Evolutionary conservation across 23 tunicate genomes (phyloP).

Genomic region (Trididemnum miniatum): DNA sequence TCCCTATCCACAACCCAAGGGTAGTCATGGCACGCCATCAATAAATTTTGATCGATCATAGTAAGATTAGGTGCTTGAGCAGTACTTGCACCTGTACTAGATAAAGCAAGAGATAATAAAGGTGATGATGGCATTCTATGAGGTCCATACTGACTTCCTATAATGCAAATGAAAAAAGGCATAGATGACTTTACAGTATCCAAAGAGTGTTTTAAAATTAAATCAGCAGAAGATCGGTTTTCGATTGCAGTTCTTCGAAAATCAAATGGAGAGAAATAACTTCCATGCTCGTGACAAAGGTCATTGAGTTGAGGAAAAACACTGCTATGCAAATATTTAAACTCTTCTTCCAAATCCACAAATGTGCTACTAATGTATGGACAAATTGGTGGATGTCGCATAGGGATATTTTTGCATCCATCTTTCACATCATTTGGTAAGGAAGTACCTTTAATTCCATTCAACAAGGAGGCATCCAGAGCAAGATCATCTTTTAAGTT

Average conservation of each 20-base stretch:
- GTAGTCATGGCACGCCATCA: constrained; percentile 57
- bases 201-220: constrained; percentile 47
- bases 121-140: constrained; percentile 30
- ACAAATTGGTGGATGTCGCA: constrained; percentile 20
- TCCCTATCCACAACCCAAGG: constrained; percentile 68
- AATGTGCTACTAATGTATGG: constrained; percentile 82
- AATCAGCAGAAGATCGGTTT: constrained; percentile 60
- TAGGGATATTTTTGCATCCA: background rate
- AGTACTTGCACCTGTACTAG: background rate
- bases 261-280: constrained; percentile 54
- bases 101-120: background rate
- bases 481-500: constrained; percentile 19
- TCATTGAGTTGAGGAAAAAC: constrained; percentile 50
- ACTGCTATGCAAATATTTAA: constrained; percentile 52
- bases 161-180: constrained; percentile 73
- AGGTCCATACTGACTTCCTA: constrained; percentile 74
- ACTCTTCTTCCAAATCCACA: constrained; percentile 83
- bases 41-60: constrained; percentile 49
- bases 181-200: constrained; percentile 48
- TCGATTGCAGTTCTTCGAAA: constrained; percentile 58
- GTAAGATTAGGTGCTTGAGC: constrained; percentile 9
- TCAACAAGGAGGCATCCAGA: constrained; percentile 29
- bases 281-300: constrained; percentile 34
- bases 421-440: background rate
- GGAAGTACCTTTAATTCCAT: background rate